phyloP scores from a whole-genome alignment of 30 jellyfish, hydroid and myxozoan genomes.

The Turritopsis dohrnii region DNA sequence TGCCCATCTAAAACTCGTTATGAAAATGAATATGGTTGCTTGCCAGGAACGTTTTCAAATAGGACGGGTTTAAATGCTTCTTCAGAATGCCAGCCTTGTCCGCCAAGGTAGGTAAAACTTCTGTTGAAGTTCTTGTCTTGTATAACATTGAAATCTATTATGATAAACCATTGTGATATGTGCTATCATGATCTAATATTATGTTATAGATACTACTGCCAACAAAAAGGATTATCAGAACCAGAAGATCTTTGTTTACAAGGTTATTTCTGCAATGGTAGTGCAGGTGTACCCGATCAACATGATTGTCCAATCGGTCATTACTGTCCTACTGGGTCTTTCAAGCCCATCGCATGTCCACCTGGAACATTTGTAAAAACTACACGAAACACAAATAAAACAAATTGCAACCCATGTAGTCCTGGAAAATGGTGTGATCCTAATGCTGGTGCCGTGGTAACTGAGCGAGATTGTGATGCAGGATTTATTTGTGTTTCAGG shows the following conservation, averaged over 20 bases:
- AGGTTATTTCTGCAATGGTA: slow-evolving; percentile 90
- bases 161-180: background rate
- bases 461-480: slow-evolving; percentile 69
- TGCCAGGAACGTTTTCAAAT: slow-evolving; percentile 85
- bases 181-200: background rate
- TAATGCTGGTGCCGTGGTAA: slow-evolving; percentile 78
- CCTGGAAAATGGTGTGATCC: slow-evolving; percentile 98
- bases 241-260: slow-evolving; percentile 91
- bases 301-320: slow-evolving; percentile 84
- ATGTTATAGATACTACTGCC: slow-evolving; percentile 62
- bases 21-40: slow-evolving; percentile 72
- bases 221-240: slow-evolving; percentile 58
- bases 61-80: slow-evolving; percentile 57
- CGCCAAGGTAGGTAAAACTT: slow-evolving; percentile 63
- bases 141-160: too few relatives aligned
- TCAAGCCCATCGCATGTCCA: slow-evolving; percentile 78
- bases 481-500: slow-evolving; percentile 88
- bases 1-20: slow-evolving; percentile 81
- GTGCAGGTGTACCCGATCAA: slow-evolving; percentile 57
- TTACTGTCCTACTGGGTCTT: slow-evolving; percentile 77
- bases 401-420: slow-evolving; percentile 90
- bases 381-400: slow-evolving; percentile 39
- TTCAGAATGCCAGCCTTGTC: slow-evolving; percentile 78
- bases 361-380: slow-evolving; percentile 77
- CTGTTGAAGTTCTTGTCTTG: background rate